Base-by-base conservation (phyloP, 2,113 vertebrate species). In the Perca schrenkii region DNA sequence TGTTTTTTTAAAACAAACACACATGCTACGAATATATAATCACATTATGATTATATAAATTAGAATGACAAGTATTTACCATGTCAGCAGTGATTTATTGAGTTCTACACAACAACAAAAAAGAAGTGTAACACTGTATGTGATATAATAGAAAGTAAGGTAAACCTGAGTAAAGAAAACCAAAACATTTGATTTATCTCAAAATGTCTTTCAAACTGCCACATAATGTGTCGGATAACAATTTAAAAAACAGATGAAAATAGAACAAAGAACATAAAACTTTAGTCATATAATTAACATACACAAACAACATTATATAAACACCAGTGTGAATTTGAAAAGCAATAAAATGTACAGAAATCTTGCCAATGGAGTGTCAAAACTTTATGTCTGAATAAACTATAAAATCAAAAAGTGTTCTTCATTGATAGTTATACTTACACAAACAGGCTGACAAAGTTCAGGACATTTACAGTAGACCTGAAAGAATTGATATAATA, bases 121-220 rank as follows among this genome's bases (percentile, higher is more conserved):
- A 53, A 4, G 0, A 19, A 40, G n/a, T 4, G 19, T 19, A 28
- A 47, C 19, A 28, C 8, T 56, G 21, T 40, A 2, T 74, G n/a
- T 8, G 66, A 43, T 52, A 13, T 15, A 43, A 82, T 10, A 36
- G 0, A 34, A 54, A 6, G 8, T 15, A 54, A 67, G 5, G 11
- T n/a, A 53, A 60, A 28, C 19, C 34, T 16, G 7, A 57, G 5
- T 40, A 25, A 54, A 22, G 47, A 75, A 60, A 49, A 25, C 21
- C 25, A 77, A 50, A 52, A 15, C 0, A 43, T 74, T 88, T 81
- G 40, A 58, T 80, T 80, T 66, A 4, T 56, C 34, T 79, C 21
- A 85, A 77, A 67, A 68, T 72, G 4, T 79, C 13, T 40, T 60
- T 61, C 19, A 69, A 36, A 83, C 15, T 28, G 17, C 17, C 25